Percentiles rank a stretch among this genome's conserved stretches.
Evolutionary conservation across 2,113 vertebrate species (phyloP).

Genomic region (Symphodus melops): DNA sequence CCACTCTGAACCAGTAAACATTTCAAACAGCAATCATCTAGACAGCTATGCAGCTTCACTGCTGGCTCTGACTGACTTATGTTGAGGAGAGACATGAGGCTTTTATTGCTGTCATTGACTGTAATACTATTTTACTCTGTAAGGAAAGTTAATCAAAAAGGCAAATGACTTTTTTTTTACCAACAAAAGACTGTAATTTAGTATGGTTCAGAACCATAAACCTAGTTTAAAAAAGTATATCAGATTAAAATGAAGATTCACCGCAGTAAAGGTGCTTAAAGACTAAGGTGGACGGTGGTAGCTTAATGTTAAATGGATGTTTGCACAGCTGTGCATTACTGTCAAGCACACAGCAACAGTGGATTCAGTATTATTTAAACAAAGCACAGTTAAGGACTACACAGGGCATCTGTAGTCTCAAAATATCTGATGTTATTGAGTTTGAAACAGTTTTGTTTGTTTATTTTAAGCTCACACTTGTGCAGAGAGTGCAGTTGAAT

Average conservation of each 20-base stretch:
- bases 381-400: neutral
- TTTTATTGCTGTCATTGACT: neutral
- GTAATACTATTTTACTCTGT: neutral
- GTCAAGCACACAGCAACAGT: neutral
- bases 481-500: neutral
- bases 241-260: no score
- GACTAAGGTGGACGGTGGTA: no score
- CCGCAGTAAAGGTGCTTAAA: no score
- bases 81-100: neutral
- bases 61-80: neutral
- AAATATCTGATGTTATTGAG: neutral
- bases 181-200: no score
- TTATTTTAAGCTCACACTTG: neutral
- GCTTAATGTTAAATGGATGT: neutral
- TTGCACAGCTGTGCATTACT: neutral
- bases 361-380: neutral
- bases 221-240: no score
- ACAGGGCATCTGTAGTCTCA: neutral
- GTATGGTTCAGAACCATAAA: no score
- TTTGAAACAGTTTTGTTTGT: neutral
- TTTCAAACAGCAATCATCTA: no score
- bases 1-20: no score
- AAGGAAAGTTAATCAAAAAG: neutral
- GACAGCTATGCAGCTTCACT: neutral
- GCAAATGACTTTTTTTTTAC: no score